These are phyloP conservation scores for Platycheirus rosarum DNA, from an alignment of 2,888 invertebrate genomes.

Conservation along the genomic window DNA sequence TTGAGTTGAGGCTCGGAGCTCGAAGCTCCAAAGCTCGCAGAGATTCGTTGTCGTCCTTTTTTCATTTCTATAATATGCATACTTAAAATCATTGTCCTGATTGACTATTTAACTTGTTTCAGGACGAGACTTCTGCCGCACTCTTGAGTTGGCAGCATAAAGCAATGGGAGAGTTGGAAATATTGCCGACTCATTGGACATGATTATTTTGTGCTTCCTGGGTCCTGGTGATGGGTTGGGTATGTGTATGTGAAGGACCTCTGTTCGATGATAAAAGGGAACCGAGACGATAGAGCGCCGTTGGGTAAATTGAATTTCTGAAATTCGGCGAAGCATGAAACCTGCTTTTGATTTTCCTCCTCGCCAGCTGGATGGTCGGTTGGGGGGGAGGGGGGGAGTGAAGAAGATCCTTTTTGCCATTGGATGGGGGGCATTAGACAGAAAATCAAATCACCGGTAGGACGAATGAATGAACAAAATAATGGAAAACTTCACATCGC, in stretches of 20 bases:
- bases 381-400: background rate
- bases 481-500: constrained; percentile 73
- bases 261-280: constrained; percentile 12
- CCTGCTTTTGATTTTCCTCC: constrained; percentile 78
- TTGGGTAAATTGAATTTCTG: constrained; percentile 80
- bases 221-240: constrained; percentile 9
- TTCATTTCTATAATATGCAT: constrained; percentile 69
- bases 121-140: constrained; percentile 34
- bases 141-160: constrained; percentile 10
- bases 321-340: constrained; percentile 81
- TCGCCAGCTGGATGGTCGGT: constrained; percentile 7
- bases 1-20: constrained; percentile 29
- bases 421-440: constrained; percentile 37
- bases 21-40: too few relatives aligned
- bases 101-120: constrained; percentile 74
- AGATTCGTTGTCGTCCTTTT: constrained; percentile 44
- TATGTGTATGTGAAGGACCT: constrained; percentile 34
- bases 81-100: constrained; percentile 74
- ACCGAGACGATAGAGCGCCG: constrained; percentile 53
- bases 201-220: constrained; percentile 69
- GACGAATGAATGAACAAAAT: constrained; percentile 73
- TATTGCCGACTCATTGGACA: constrained; percentile 74
- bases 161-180: constrained; percentile 36
- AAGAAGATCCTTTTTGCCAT: constrained; percentile 4
- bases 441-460: constrained; percentile 72